Evolutionary conservation across 1,140 invertebrate genomes (phyloP), one percentile per base, ranked within the genome.

Genomic region (Drosophila prosaltans): DNA sequence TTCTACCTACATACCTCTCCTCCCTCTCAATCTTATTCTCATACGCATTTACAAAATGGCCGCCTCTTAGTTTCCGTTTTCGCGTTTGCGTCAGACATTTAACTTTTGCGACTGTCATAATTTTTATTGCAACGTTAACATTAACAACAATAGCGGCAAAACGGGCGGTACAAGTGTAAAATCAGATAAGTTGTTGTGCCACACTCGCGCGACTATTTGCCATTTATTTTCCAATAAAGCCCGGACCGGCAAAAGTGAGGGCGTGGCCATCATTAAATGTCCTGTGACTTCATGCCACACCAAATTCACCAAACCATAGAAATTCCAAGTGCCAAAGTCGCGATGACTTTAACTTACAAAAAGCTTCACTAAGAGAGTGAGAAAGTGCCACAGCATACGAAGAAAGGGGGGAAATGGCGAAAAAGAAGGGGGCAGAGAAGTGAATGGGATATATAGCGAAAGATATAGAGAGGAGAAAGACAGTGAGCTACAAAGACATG

Each of bases 201-300:
- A 57, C 75, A 72, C 70, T 73, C 32, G 32, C 72, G 72, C 58
- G 83, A 80, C 83, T 74, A 86, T 86, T 86, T 79, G 63, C 80
- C 78, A 89, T 89, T 90, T 89, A 89, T 89, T 89, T 90, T 81
- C 81, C 84, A 89, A 89, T 89, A 89, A 89, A 89, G 78, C 84
- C 48, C 57, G 3, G 72, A 57, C 26, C 69, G 32, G 32, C 32
- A 36, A 51, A 62, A 58, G 76, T 57, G 28, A 16, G 60, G 71
- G 76, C 68, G 69, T 61, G 69, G 70, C 80, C 59, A 72, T 88
- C 83, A 78, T 83, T 80, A 88, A 83, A 26, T 76, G 74, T 48
- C 74, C 67, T 61, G 66, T 61, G 66, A 59, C 45, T 76, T 51
- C 74, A n/a, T 11, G 62, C 45, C 45, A 24, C 3, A 51, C 45